Evolutionary conservation across 2,797 vertebrate species (phyloP).

Genomic region (Takifugu rubripes): DNA sequence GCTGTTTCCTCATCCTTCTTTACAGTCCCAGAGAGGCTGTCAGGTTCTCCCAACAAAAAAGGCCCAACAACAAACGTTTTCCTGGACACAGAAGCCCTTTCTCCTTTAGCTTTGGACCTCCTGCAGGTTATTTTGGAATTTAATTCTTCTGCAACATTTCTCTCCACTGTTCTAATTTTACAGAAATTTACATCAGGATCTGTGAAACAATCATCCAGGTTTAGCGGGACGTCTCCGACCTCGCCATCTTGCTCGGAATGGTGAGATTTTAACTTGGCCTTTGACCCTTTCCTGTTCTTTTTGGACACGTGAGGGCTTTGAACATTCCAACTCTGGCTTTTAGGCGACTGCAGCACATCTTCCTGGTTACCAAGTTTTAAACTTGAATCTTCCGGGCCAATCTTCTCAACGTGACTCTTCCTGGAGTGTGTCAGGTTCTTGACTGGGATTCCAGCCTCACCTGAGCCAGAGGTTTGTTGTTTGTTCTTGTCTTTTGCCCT

Average conservation of each 20-base stretch:
- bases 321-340: slow-evolving; percentile 1
- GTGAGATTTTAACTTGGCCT: slow-evolving; percentile 3
- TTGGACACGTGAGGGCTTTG: slow-evolving; percentile 42
- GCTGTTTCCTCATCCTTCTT: background rate
- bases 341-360: background rate
- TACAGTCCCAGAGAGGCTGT: background rate
- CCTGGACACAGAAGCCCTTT: slow-evolving; percentile 15
- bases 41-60: slow-evolving; percentile 9
- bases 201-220: slow-evolving; percentile 54
- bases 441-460: background rate
- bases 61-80: slow-evolving; percentile 27
- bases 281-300: slow-evolving; percentile 25
- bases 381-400: background rate
- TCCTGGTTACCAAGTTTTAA: background rate
- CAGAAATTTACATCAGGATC: slow-evolving; percentile 21
- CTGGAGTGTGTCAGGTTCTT: background rate
- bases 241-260: background rate
- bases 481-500: slow-evolving; percentile 22
- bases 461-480: slow-evolving; percentile 1
- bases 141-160: slow-evolving; percentile 10
- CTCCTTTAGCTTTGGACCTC: slow-evolving; percentile 32
- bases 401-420: slow-evolving; percentile 1
- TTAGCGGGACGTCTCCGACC: background rate
- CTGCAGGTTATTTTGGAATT: slow-evolving; percentile 36
- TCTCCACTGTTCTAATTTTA: slow-evolving; percentile 5